Base-by-base conservation (phyloP, 2,797 vertebrate genomes). In the Apodemus agrarius region DNA sequence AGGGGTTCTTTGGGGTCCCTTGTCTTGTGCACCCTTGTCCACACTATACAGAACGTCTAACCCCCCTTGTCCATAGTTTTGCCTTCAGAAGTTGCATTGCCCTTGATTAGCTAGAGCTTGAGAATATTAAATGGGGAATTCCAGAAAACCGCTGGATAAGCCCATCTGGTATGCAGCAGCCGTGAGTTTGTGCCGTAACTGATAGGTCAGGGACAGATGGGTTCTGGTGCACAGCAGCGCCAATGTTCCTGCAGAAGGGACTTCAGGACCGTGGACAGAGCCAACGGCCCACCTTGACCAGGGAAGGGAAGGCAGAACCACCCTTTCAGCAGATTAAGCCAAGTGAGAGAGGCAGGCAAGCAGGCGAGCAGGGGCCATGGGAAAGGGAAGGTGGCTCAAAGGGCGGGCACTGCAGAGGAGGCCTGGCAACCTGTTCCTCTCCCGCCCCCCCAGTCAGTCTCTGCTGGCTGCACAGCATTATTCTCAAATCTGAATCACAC, bases 271-370 rank as follows among this genome's bases (percentile, higher is more conserved):
- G 24, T 63, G 57, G 80, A 88, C 76, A 91, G 89, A 59, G 31
- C 29, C 11, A 0, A 63, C 16, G 1, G 1, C 2, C 0, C 0
- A 2, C 11, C 13, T 11, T 11, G 9, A 24, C 26, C 13, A 3
- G 2, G 13, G 65, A 10, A 10, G 22, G 29, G 57, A 78, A 90
- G 26, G 11, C 12, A 9, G 3, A 2, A 11, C 4, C 4, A 14
- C 74, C 26, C 10, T 11, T 31, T 26, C n/a, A 31, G 24, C 83
- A 52, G 11, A 49, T 63, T 61, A 40, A 76, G 46, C n/a, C 40
- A 34, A 31, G 26, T 52, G 29, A 63, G 34, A 59, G 75, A 69
- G 29, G 14, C 22, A 74, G 10, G 6, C 34, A 31, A 8, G 2
- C 11, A 11, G 31, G 34, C 24, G 2, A 94, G 22, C 67, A 6